Evolutionary conservation across 2,888 invertebrate genomes (phyloP).

Genomic region (Eumacrocentrus americanus): DNA sequence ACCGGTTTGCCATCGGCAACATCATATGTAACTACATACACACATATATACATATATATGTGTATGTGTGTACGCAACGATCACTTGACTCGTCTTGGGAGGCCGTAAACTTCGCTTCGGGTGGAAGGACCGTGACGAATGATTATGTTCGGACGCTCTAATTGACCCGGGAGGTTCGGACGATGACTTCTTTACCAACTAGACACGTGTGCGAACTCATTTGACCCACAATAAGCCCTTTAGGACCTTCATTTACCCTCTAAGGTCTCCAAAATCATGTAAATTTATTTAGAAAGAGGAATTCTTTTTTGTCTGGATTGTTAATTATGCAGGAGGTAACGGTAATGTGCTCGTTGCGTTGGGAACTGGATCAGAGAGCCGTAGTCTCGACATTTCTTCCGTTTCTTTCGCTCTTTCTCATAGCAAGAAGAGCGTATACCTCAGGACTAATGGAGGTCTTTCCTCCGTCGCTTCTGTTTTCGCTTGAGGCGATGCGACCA

Average conservation of each 20-base stretch:
- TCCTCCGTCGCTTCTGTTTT: slow-evolving; percentile 4
- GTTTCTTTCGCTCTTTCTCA: background rate
- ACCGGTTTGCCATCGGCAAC: slow-evolving; percentile 42
- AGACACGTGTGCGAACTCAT: slow-evolving; percentile 5
- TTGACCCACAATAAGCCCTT: slow-evolving; percentile 11
- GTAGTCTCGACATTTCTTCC: slow-evolving; percentile 1
- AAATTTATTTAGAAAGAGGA: no score
- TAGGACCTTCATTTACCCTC: slow-evolving; percentile 23
- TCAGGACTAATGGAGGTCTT: no score
- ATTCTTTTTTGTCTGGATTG: background rate
- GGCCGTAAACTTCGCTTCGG: slow-evolving; percentile 30
- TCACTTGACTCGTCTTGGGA: slow-evolving; percentile 24
- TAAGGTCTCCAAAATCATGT: no score
- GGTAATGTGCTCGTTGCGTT: slow-evolving; percentile 34
- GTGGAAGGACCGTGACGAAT: slow-evolving; percentile 13
- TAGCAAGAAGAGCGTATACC: no score
- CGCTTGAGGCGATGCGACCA: slow-evolving; percentile 15
- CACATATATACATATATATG: background rate
- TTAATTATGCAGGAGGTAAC: slow-evolving; percentile 27
- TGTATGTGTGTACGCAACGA: slow-evolving; percentile 14
- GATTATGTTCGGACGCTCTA: slow-evolving; percentile 33
- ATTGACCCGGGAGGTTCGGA: slow-evolving; percentile 32
- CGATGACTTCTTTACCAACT: slow-evolving; percentile 34
- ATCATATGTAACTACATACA: background rate
- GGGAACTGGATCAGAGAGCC: slow-evolving; percentile 37